Percentiles rank a stretch among this genome's conserved stretches.
phyloP scores from a whole-genome alignment of 1,140 invertebrate species.

The Nebria ingens region DNA sequence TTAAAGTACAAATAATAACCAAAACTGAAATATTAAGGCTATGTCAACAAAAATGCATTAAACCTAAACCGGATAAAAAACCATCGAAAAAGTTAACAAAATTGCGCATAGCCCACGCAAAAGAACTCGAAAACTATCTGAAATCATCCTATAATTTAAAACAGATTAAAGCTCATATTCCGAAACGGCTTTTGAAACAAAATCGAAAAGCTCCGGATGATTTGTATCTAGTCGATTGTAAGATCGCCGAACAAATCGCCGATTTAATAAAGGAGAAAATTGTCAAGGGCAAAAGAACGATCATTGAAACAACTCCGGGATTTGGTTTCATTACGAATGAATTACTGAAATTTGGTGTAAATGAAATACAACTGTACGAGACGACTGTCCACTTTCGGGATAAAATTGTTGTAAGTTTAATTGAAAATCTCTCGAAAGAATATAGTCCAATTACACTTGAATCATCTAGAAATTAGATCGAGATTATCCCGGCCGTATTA shows the following conservation, averaged over 20 bases:
- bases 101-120: neutral
- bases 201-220: neutral
- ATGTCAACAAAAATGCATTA: neutral
- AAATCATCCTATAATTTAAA: neutral
- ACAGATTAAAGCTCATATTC: neutral
- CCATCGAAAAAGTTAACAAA: neutral
- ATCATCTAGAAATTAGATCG: neutral
- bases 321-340: neutral
- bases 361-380: neutral
- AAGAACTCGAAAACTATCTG: neutral
- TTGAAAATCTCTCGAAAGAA: neutral
- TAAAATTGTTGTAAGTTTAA: neutral
- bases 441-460: neutral
- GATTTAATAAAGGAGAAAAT: neutral
- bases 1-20: neutral
- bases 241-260: neutral
- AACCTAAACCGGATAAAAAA: neutral
- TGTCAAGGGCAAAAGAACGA: neutral
- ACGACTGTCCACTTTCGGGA: neutral
- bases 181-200: neutral
- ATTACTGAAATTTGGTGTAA: neutral
- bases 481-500: neutral
- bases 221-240: neutral
- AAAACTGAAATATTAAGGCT: conserved; percentile 1
- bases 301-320: conserved; percentile 1